Evolutionary conservation across 2,888 invertebrate genomes (phyloP).

Genomic region (Melanostoma mellinum): DNA sequence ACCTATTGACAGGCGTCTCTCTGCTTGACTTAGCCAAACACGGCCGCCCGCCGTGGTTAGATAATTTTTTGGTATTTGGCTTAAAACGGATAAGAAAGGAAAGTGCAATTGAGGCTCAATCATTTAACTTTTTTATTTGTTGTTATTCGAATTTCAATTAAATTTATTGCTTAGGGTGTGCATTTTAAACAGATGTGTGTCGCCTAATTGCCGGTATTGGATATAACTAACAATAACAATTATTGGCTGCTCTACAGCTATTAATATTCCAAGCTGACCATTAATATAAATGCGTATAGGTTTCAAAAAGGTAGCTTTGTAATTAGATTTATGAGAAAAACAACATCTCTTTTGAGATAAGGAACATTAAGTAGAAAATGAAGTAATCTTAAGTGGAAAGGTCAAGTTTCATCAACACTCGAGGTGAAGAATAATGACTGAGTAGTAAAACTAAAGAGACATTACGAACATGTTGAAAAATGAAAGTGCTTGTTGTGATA

Average conservation of each 20-base stretch:
- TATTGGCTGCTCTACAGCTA: neutral
- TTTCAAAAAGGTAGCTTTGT: too few relatives aligned
- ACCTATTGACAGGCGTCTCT: conserved; percentile 40
- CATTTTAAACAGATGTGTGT: conserved; percentile 32
- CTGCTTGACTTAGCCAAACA: conserved; percentile 28
- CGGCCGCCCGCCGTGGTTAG: conserved; percentile 31
- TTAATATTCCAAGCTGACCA: neutral
- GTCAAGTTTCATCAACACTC: too few relatives aligned
- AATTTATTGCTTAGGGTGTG: conserved; percentile 20
- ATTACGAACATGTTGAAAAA: too few relatives aligned
- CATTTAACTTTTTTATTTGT: too few relatives aligned
- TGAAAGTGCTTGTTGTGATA: too few relatives aligned
- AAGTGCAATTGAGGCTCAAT: conserved; percentile 9
- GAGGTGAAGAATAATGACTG: too few relatives aligned
- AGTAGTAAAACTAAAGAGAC: too few relatives aligned
- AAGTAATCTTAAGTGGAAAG: too few relatives aligned
- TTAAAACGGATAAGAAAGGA: neutral
- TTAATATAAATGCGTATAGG: too few relatives aligned
- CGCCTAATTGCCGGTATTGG: conserved; percentile 25
- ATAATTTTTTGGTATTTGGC: conserved; percentile 40
- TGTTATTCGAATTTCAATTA: conserved; percentile 47
- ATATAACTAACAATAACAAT: neutral
- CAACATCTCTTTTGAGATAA: too few relatives aligned
- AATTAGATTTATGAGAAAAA: too few relatives aligned
- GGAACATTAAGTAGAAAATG: too few relatives aligned